phyloP scores from a whole-genome alignment of 2,888 invertebrate genomes.

The Anticlea derivata region DNA sequence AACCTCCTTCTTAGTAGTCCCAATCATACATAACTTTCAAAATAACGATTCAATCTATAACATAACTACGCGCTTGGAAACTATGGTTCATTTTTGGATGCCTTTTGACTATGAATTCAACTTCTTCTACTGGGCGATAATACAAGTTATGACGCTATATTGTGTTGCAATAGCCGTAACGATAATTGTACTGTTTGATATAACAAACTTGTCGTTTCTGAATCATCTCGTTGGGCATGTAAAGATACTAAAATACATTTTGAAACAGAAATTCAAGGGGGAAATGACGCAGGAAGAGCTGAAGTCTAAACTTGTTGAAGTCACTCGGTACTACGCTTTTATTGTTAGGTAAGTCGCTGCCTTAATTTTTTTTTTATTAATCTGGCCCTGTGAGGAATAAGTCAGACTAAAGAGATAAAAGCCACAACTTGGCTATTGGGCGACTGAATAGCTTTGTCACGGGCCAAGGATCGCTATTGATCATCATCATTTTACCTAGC shows the following conservation, averaged over 20 bases:
- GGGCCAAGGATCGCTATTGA: too few species aligned
- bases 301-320: slow-evolving; percentile 37
- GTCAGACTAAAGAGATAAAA: too few species aligned
- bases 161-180: slow-evolving; percentile 13
- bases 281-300: slow-evolving; percentile 36
- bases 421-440: too few species aligned
- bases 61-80: slow-evolving; percentile 43
- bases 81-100: slow-evolving; percentile 47
- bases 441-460: too few species aligned
- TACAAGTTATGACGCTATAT: slow-evolving; percentile 41
- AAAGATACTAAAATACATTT: slow-evolving; percentile 42
- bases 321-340: slow-evolving; percentile 48
- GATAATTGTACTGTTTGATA: slow-evolving; percentile 41
- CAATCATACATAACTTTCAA: slow-evolving; percentile 30
- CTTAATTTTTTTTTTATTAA: neutral
- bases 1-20: slow-evolving; percentile 24
- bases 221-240: slow-evolving; percentile 53
- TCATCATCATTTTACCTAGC: too few species aligned
- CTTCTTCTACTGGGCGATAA: slow-evolving; percentile 41
- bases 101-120: slow-evolving; percentile 53
- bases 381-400: too few species aligned
- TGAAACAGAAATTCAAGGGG: slow-evolving; percentile 34
- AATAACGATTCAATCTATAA: slow-evolving; percentile 42
- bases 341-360: slow-evolving; percentile 42
- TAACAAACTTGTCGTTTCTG: slow-evolving; percentile 43